These are phyloP conservation scores for Sphecodes monilicornis DNA, from an alignment of 2,888 invertebrate genomes.

Conservation along the genomic window DNA sequence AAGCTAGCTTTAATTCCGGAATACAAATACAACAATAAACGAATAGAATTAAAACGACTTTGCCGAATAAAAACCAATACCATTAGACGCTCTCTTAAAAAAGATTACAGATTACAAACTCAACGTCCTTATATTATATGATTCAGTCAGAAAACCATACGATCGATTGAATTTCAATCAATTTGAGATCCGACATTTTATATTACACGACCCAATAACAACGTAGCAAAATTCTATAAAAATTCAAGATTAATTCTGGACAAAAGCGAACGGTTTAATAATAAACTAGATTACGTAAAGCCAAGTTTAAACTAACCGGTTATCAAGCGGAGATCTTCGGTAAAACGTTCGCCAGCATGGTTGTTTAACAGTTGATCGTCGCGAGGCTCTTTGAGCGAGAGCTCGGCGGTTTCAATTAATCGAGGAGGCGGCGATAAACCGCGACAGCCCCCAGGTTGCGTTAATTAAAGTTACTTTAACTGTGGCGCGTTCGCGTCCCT, in stretches of 20 bases:
- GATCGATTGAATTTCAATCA: no score
- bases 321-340: neutral
- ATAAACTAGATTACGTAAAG: neutral
- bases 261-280: neutral
- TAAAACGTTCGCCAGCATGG: constrained; percentile 10
- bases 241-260: neutral
- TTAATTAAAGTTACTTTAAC: constrained; percentile 64
- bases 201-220: neutral
- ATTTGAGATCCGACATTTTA: no score
- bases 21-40: no score
- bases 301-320: neutral
- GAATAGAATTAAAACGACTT: no score
- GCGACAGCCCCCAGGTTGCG: neutral
- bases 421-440: constrained; percentile 44
- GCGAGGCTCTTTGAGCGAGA: constrained; percentile 20
- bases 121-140: no score
- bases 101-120: no score
- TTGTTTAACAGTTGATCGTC: constrained; percentile 8
- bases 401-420: constrained; percentile 55
- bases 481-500: constrained; percentile 32
- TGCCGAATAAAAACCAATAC: no score
- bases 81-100: no score
- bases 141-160: no score
- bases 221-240: neutral
- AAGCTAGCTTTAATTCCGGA: no score